Percentiles rank a stretch among this genome's conserved stretches.
Conservation (phyloP, 2,113 vertebrate species). For the Coptodon rendalli region DNA sequence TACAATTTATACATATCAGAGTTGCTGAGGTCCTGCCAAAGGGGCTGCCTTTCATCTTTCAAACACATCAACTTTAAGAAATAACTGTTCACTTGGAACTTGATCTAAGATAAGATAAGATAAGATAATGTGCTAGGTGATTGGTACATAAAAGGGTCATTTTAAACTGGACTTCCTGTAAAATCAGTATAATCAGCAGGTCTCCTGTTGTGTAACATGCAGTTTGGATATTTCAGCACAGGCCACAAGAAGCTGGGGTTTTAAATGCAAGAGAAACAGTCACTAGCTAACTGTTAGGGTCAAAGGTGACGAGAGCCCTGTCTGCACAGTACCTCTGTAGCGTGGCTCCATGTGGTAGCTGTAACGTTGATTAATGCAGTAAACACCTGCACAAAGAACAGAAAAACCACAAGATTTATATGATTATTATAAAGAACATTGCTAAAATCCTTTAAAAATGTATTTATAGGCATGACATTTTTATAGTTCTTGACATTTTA, state of each 20-base stretch:
- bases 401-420: not conserved
- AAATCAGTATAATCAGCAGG: not conserved
- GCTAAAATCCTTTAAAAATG: not conserved
- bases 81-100: not conserved
- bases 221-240: not conserved
- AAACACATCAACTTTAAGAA: not conserved
- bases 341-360: constrained; percentile 87
- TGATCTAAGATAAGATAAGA: not conserved
- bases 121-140: not conserved
- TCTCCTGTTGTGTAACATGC: not conserved
- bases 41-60: not conserved
- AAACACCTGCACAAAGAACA: constrained; percentile 73
- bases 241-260: not conserved
- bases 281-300: not conserved
- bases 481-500: not conserved
- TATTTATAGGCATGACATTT: not conserved
- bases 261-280: not conserved
- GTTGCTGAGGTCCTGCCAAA: not conserved
- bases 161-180: not conserved
- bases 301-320: not conserved
- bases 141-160: not conserved
- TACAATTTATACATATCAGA: not conserved
- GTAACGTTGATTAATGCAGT: constrained; percentile 83
- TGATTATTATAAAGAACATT: not conserved
- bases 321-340: constrained; percentile 84